Evolutionary conservation across 1,140 invertebrate genomes (phyloP), one percentile per base, ranked within the genome.

Genomic region (Bombus waltoni): DNA sequence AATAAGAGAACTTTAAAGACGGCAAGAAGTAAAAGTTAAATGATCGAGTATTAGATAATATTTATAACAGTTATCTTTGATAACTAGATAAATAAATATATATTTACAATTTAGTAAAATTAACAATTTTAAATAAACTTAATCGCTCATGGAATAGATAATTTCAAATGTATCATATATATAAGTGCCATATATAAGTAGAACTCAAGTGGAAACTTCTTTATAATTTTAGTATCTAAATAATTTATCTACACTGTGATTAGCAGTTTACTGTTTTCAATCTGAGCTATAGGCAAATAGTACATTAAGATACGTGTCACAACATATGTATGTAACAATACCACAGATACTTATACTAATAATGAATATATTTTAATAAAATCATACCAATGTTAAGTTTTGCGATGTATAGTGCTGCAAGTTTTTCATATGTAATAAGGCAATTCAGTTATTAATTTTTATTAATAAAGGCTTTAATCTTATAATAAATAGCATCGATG

Each of bases 221-320:
- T 90, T 89, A 85, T 89, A 92, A 91, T 80, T 89, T 86, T 93
- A 92, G 89, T 47, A 62, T 80, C 72, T 93, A 92, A 91, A 89
- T 92, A 92, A 92, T 93, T 92, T 92, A 92, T 92, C 87, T 79
- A 82, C 79, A 81, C 86, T 93, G 90, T 92, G 88, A 93, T 92
- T 88, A 80, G 74, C 90, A 85, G 70, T 88, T 85, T 81, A 73
- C 38, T 66, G 47, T 81, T 68, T 82, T 47, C 74, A 85, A 75
- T 84, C 40, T 86, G n/a, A 78, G 70, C 35, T 81, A 44, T 71
- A 86, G 35, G 44, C 53, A 87, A 32, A 42, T 85, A 71, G 38
- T 85, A 81, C 38, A 57, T 89, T 76, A 68, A 68, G 59, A 85
- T 75, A 66, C 11, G 44, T 38, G 47, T 66, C 72, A 77, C 53